A percentile compares a stretch with the other conserved stretches of the same genome.
phyloP scores from a whole-genome alignment of 1,140 invertebrate genomes.

The Lepidurus apus region DNA sequence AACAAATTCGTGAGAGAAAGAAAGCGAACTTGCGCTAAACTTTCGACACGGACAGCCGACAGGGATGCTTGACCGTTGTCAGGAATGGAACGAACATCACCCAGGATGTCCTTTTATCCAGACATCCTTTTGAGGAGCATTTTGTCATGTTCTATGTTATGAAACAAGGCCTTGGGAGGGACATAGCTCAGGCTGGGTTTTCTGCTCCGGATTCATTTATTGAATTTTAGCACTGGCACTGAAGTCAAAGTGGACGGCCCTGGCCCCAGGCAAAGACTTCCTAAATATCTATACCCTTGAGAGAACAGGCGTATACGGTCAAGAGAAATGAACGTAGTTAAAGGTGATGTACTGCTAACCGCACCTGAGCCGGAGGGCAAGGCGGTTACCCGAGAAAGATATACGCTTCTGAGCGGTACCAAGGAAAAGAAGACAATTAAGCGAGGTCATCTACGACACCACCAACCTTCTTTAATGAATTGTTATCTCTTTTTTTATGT shows the following conservation, averaged over 20 bases:
- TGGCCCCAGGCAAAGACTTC: neutral
- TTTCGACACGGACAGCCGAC: neutral
- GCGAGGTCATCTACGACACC: too few relatives aligned
- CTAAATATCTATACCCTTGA: neutral
- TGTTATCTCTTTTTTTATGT: too few relatives aligned
- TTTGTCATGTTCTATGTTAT: neutral
- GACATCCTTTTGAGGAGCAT: neutral
- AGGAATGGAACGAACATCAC: neutral
- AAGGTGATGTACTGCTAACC: slow-evolving; percentile 1
- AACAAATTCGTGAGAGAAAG: neutral
- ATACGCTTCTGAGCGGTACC: neutral
- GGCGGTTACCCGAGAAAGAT: neutral
- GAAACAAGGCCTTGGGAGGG: neutral
- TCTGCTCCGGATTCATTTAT: neutral
- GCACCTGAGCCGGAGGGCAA: neutral
- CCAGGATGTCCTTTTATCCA: neutral
- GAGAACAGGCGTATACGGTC: neutral
- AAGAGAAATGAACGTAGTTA: neutral
- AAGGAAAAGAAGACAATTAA: neutral
- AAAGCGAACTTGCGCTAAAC: neutral
- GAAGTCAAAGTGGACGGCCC: neutral
- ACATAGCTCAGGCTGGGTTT: neutral
- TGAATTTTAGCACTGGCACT: neutral
- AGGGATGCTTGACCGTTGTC: neutral
- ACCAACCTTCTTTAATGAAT: too few relatives aligned